Percentiles rank a stretch among this genome's conserved stretches.
Evolutionary conservation across 2,797 vertebrate species (phyloP).

Genomic region (Anguilla obscura): DNA sequence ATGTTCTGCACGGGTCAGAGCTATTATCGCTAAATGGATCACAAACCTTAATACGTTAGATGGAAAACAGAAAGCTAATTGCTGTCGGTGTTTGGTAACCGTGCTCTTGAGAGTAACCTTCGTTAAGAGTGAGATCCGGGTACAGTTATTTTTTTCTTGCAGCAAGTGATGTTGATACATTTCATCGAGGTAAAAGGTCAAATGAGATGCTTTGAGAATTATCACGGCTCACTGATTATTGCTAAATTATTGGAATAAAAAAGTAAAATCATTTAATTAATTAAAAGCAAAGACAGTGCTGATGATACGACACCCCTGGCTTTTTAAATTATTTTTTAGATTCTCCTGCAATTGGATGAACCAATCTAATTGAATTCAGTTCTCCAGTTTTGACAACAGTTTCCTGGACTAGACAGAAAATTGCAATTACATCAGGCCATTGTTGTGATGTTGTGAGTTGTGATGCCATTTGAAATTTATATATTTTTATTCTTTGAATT

Average conservation of each 20-base stretch:
- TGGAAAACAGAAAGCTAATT: background rate
- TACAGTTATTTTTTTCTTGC: background rate
- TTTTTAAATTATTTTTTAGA: background rate
- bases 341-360: background rate
- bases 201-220: background rate
- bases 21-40: conserved; percentile 15
- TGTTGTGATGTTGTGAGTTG: background rate
- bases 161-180: background rate
- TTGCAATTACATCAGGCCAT: background rate
- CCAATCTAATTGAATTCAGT: background rate
- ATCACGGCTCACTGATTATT: background rate
- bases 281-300: background rate
- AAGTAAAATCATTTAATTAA: background rate
- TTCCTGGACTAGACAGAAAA: background rate
- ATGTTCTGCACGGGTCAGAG: background rate
- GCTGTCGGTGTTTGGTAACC: background rate
- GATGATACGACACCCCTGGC: background rate
- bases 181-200: background rate
- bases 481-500: too few relatives aligned
- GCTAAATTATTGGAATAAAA: background rate
- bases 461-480: background rate
- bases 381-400: background rate
- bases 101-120: background rate
- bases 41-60: background rate
- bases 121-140: background rate